Percentiles rank a stretch among this genome's conserved stretches.
phyloP scores from a whole-genome alignment of 1,140 invertebrate genomes.

The Thrips palmi region DNA sequence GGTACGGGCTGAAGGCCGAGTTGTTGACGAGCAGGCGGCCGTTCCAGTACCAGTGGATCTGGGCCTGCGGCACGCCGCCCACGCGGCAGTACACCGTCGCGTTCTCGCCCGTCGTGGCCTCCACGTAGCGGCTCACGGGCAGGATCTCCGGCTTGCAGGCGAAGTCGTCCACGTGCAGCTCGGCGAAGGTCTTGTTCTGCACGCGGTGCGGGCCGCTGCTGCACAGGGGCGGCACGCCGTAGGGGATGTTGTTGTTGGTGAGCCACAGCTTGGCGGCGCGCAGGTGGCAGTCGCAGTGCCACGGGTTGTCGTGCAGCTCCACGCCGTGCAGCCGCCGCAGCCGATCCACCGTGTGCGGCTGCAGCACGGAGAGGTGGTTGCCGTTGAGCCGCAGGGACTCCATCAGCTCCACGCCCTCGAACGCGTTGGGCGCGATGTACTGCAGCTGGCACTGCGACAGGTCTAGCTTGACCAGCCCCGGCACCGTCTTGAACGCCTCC shows the following conservation, averaged over 20 bases:
- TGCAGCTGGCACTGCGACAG: slow-evolving; percentile 62
- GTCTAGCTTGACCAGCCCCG: slow-evolving; percentile 65
- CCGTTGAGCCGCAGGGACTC: slow-evolving; percentile 64
- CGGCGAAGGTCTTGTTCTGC: slow-evolving; percentile 46
- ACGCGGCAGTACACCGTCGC: slow-evolving; percentile 65
- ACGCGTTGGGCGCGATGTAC: slow-evolving; percentile 54
- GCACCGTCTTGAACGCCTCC: slow-evolving; percentile 52
- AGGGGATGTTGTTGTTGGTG: slow-evolving; percentile 61
- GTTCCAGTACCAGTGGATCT: slow-evolving; percentile 74
- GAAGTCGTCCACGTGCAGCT: slow-evolving; percentile 63
- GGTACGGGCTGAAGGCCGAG: slow-evolving; percentile 57
- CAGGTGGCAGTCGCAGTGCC: slow-evolving; percentile 75
- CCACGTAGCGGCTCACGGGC: slow-evolving; percentile 51
- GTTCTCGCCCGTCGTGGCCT: slow-evolving; percentile 62
- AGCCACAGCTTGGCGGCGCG: slow-evolving; percentile 70
- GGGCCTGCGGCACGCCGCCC: slow-evolving; percentile 59
- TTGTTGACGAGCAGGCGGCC: slow-evolving; percentile 62
- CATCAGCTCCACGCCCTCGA: slow-evolving; percentile 54
- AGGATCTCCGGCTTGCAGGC: slow-evolving; percentile 71
- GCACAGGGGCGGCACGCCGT: slow-evolving; percentile 54
- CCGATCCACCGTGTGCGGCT: slow-evolving; percentile 49
- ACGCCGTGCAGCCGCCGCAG: slow-evolving; percentile 57
- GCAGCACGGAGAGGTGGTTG: slow-evolving; percentile 54
- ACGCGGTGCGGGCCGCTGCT: slow-evolving; percentile 43
- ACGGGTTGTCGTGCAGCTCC: slow-evolving; percentile 77